Evolutionary conservation across 2,797 vertebrate genomes (phyloP).

Genomic region (Selene dorsalis): DNA sequence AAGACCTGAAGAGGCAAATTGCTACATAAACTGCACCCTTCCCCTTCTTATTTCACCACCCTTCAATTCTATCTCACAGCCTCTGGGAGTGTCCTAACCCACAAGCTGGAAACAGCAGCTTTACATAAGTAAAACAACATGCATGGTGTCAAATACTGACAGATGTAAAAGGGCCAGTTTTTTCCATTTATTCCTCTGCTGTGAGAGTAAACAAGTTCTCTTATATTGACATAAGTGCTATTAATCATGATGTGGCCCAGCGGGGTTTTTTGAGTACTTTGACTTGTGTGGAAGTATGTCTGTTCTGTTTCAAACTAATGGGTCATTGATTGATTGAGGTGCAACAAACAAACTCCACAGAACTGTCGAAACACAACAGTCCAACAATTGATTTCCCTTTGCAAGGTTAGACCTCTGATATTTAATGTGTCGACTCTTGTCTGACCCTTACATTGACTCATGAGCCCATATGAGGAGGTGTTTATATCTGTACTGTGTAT

Average conservation of each 20-base stretch:
- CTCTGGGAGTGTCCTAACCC: constrained; percentile 22
- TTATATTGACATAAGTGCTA: constrained; percentile 40
- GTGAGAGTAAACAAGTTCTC: constrained; percentile 17
- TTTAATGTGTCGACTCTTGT: constrained; percentile 6
- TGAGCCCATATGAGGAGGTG: constrained; percentile 6
- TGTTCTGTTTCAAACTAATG: constrained; percentile 44
- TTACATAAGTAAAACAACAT: constrained; percentile 15
- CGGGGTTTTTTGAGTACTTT: constrained; percentile 24
- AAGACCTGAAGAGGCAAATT: constrained; percentile 45
- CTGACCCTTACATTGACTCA: background rate
- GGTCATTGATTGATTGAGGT: constrained; percentile 49
- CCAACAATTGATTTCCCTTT: constrained; percentile 34
- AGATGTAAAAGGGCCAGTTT: constrained; percentile 6
- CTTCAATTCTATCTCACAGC: constrained; percentile 28
- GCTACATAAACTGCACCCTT: constrained; percentile 35
- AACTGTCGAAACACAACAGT: constrained; percentile 26
- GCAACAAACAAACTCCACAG: constrained; percentile 24
- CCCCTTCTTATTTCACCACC: constrained; percentile 6
- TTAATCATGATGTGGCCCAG: constrained; percentile 32
- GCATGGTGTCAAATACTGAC: constrained; percentile 29
- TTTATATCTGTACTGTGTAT: constrained; percentile 7
- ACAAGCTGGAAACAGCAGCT: constrained; percentile 1
- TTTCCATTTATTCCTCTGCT: background rate
- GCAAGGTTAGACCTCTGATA: constrained; percentile 39
- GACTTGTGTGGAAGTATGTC: constrained; percentile 34